Conservation (phyloP, 2,113 vertebrate genomes). For the Gallinago paraguaiae region DNA sequence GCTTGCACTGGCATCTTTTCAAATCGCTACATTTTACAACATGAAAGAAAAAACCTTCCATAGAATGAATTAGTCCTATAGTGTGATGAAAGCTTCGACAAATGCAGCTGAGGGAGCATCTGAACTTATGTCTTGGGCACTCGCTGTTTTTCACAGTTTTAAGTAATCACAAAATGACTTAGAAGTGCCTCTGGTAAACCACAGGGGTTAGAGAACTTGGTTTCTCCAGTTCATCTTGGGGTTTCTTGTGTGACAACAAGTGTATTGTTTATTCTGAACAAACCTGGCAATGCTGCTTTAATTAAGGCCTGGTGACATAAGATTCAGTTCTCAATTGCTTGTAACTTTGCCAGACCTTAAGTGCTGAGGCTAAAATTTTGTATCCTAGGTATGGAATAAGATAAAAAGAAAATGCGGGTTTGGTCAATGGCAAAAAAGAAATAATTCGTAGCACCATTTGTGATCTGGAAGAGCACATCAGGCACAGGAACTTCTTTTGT, state of each 20-base stretch:
- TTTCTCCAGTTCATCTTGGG: not conserved
- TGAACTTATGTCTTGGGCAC: not conserved
- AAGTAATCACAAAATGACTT: not conserved
- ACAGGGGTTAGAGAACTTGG: not conserved
- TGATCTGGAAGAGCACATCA: not conserved
- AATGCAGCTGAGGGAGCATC: not conserved
- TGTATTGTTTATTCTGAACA: not conserved
- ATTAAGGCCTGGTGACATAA: not conserved
- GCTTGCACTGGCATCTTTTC: not conserved
- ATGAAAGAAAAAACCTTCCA: not conserved
- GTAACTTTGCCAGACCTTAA: not conserved
- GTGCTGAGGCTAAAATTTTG: not conserved
- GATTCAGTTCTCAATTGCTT: not conserved
- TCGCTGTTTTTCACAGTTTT: not conserved
- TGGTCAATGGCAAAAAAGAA: not conserved
- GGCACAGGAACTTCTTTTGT: not conserved
- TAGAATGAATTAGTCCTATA: not conserved
- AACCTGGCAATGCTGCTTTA: not conserved
- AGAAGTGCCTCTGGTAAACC: not conserved
- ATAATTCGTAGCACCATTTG: not conserved
- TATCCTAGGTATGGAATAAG: not conserved
- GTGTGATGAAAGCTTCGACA: not conserved
- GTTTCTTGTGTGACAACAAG: not conserved
- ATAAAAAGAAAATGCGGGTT: not conserved
- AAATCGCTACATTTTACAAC: not conserved